phyloP scores from a whole-genome alignment of 92 coral and sea anemone genomes.

The Paramuricea clavata region DNA sequence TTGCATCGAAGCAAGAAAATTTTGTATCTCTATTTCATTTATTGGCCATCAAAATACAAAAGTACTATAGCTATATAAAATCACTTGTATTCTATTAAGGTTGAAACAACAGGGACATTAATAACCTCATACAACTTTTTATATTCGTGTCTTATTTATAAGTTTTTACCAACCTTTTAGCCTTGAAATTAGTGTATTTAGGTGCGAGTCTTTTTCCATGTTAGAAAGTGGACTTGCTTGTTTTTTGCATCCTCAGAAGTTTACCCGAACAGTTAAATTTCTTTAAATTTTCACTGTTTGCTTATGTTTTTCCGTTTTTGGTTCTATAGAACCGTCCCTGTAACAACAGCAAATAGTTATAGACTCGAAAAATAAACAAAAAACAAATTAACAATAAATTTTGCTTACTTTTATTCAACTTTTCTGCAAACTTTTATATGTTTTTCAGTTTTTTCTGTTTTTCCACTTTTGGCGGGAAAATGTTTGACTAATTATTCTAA shows the following conservation, averaged over 20 bases:
- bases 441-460: background rate
- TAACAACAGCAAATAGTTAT: background rate
- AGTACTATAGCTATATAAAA: no score
- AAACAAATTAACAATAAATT: background rate
- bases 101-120: no score
- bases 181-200: slow-evolving; percentile 29
- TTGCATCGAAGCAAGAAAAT: no score
- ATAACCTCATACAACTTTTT: no score
- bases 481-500: slow-evolving; percentile 1
- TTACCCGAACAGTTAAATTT: background rate
- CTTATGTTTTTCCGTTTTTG: background rate
- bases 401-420: background rate
- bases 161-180: slow-evolving; percentile 39
- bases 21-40: no score
- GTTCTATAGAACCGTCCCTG: background rate
- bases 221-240: background rate
- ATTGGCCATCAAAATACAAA: background rate
- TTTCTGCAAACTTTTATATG: background rate
- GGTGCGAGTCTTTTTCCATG: slow-evolving; percentile 2
- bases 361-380: background rate
- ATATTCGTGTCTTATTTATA: no score
- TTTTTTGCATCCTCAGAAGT: background rate
- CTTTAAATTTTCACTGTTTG: background rate
- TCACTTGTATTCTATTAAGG: no score
- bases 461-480: slow-evolving; percentile 42